phyloP scores from a whole-genome alignment of 1,140 invertebrate species.

The Sycobia sp. region DNA sequence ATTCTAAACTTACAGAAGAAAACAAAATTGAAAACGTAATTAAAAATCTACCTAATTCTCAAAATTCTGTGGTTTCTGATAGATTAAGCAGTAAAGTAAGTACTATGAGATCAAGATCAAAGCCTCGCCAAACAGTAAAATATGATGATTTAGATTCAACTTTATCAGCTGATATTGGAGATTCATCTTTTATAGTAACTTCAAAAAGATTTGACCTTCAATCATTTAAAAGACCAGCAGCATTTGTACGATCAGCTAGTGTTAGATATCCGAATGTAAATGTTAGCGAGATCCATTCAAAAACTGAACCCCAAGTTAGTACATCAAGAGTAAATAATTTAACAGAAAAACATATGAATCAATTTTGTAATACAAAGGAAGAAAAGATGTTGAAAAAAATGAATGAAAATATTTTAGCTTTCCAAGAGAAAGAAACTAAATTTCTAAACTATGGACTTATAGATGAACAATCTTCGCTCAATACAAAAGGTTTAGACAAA shows the following conservation, averaged over 20 bases:
- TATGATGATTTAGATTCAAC: conserved; percentile 56
- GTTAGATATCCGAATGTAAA: conserved; percentile 46
- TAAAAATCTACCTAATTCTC: conserved; percentile 44
- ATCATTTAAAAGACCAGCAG: conserved; percentile 49
- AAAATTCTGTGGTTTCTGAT: conserved; percentile 34
- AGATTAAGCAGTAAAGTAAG: conserved; percentile 19
- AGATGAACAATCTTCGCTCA: conserved; percentile 35
- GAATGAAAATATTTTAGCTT: conserved; percentile 51
- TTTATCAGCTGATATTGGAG: conserved; percentile 53
- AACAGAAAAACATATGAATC: conserved; percentile 4
- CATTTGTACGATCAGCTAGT: conserved; percentile 49
- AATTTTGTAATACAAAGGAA: not conserved
- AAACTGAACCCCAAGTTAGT: conserved; percentile 15
- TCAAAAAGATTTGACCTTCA: conserved; percentile 53
- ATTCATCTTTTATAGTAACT: conserved; percentile 50
- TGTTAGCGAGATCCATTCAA: no score
- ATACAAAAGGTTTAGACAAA: conserved; percentile 36
- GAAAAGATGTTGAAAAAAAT: conserved; percentile 48
- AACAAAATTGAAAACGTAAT: conserved; percentile 6
- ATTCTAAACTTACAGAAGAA: conserved; percentile 8
- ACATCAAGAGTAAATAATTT: not conserved
- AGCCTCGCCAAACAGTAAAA: conserved; percentile 39
- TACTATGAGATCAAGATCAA: conserved; percentile 25
- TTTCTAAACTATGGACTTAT: conserved; percentile 56
- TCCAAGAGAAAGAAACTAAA: conserved; percentile 47